Base-by-base conservation (phyloP, 2,113 vertebrate genomes). In the Cryptotis parvus region DNA sequence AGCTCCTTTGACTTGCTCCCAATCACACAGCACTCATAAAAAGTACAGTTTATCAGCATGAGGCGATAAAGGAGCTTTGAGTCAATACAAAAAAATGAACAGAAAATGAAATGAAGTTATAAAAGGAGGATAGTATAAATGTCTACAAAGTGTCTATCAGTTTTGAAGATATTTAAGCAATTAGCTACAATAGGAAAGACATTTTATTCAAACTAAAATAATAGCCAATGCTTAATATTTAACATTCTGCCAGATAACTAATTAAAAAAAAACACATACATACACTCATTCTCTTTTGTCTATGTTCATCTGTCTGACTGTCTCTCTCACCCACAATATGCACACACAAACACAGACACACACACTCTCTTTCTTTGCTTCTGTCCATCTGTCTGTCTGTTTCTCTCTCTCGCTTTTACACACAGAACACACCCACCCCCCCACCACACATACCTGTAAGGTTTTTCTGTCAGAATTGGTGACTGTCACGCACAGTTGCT, bases 31-130 rank as follows among this genome's bases (percentile, higher is more conserved):
- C 91, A 63, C 95, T 95, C 97, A 97, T 98, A 98, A 98, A n/a
- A n/a, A 98, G 97, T 96, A 92, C 93, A 95, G 97, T 97, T 98
- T 98, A 98, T 98, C 97, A 98, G 95, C 6, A 75, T 93, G 93
- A 84, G 65, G 96, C 94, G 97, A 98, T 98, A 98, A 98, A 98
- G 96, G 94, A 79, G 72, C 95, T 98, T 95, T 94, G 96, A 96
- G 97, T 98, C 98, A 99, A 98, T 98, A 98, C 90, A 96, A 97
- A 96, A 49, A 96, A 97, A 98, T 98, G 95, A 98, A 96, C 93
- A 93, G 95, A 97, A 98, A 97, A 98, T 97, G 98, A 98, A 98
- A 98, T 98, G 84, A 97, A 98, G 97, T 97, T 98, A 96, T 98
- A 97, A 97, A 97, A 94, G 88, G 69, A 83, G 70, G 92, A 43